phyloP scores from a whole-genome alignment of 92 coral and sea anemone species.

The Heteractis magnifica region DNA sequence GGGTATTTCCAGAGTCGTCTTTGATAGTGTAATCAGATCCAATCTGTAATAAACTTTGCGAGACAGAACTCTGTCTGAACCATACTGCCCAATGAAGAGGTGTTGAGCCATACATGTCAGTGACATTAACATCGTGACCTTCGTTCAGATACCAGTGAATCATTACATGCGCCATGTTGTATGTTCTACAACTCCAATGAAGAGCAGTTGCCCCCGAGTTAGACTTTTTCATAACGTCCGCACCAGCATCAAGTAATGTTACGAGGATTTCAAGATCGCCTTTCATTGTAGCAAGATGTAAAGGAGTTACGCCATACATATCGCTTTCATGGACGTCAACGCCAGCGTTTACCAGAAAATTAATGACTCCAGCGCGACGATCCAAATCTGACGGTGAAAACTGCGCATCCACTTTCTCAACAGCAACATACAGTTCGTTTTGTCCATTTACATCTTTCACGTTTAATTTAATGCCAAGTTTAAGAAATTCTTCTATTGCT shows the following conservation, averaged over 20 bases:
- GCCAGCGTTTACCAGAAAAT: constrained; percentile 21
- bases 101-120: constrained; percentile 27
- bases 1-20: constrained; percentile 34
- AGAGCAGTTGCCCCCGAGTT: constrained; percentile 37
- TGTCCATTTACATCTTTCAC: constrained; percentile 37
- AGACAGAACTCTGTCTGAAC: constrained; percentile 23
- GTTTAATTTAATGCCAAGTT: constrained; percentile 39
- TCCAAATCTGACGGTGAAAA: constrained; percentile 29
- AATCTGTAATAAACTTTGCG: constrained; percentile 33
- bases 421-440: constrained; percentile 29
- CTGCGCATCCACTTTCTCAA: constrained; percentile 22
- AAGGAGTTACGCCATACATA: constrained; percentile 36
- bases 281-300: constrained; percentile 41
- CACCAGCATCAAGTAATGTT: constrained; percentile 36
- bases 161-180: constrained; percentile 41
- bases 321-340: constrained; percentile 37
- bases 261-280: constrained; percentile 37
- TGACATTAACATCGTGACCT: constrained; percentile 13
- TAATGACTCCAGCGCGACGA: constrained; percentile 37
- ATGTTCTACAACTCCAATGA: constrained; percentile 32
- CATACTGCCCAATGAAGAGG: constrained; percentile 42
- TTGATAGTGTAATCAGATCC: constrained; percentile 30
- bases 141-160: constrained; percentile 35
- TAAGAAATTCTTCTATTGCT: constrained; percentile 40
- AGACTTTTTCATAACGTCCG: constrained; percentile 21